Percentiles rank a stretch among this genome's conserved stretches.
Conservation (phyloP, 2,113 vertebrate genomes). For the Rutilus rutilus region DNA sequence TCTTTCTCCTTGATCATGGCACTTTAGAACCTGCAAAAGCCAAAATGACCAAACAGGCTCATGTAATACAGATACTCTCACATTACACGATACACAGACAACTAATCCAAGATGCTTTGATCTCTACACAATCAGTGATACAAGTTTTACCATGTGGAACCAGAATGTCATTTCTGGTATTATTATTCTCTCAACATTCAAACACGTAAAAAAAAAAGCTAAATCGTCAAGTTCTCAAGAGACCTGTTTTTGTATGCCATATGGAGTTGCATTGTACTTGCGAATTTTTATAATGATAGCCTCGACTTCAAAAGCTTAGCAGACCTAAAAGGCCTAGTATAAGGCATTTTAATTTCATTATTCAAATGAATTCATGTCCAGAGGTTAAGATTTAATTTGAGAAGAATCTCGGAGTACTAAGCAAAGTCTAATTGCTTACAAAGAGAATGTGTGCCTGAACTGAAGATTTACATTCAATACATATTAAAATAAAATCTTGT, state of each 20-base stretch:
- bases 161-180: not conserved
- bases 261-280: not conserved
- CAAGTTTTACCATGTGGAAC: not conserved
- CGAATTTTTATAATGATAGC: not conserved
- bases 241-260: conserved; percentile 2
- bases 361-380: conserved; percentile 42
- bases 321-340: not conserved
- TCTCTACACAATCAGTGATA: conserved; percentile 16
- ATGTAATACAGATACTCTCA: not conserved
- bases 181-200: conserved; percentile 2
- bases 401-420: not conserved
- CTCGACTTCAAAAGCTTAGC: conserved; percentile 2
- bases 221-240: not conserved
- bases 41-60: conserved; percentile 4
- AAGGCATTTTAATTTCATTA: conserved; percentile 37
- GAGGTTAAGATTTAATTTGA: conserved; percentile 32
- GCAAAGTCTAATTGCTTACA: conserved; percentile 20
- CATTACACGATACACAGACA: not conserved
- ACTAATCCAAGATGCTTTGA: not conserved
- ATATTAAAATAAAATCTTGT: not conserved
- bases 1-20: conserved; percentile 4
- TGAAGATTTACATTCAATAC: not conserved
- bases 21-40: not conserved
- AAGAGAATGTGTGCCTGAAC: not conserved
- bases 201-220: not conserved